These are phyloP conservation scores for Drosophila subobscura DNA, from an alignment of 1,140 invertebrate species.

Conservation along the genomic window DNA sequence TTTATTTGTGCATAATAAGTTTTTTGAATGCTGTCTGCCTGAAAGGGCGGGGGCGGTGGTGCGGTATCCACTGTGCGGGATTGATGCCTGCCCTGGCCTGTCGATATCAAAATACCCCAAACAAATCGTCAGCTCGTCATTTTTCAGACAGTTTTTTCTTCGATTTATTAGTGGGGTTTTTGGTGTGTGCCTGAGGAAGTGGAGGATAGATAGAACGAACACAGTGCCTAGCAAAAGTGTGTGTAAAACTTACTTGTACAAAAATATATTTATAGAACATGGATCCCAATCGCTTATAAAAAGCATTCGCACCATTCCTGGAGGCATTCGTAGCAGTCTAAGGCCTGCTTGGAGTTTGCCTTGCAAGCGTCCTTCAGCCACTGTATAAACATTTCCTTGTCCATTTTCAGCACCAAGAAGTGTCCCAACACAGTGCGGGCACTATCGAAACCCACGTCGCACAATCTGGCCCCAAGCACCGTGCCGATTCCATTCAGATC, in stretches of 20 bases:
- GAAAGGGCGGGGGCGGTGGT: conserved; percentile 5
- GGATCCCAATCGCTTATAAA: too few relatives aligned
- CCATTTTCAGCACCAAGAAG: conserved; percentile 4
- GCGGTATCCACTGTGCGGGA: conserved; percentile 29
- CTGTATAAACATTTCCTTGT: neutral
- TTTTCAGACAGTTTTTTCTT: conserved; percentile 74
- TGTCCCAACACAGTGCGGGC: neutral
- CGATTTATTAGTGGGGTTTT: conserved; percentile 60
- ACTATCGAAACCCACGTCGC: neutral
- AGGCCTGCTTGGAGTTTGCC: neutral
- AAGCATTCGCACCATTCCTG: neutral
- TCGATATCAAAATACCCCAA: conserved; percentile 77
- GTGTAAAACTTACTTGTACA: too few relatives aligned
- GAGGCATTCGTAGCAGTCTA: neutral
- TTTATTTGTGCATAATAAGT: conserved; percentile 82
- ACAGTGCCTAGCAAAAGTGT: conserved; percentile 12
- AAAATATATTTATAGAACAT: too few relatives aligned
- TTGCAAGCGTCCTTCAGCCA: neutral
- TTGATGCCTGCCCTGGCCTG: conserved; percentile 42
- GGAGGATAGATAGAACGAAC: conserved; percentile 9
- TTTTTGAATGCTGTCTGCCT: conserved; percentile 46
- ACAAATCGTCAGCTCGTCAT: conserved; percentile 81
- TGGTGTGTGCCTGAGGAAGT: conserved; percentile 20
- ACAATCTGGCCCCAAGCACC: neutral
- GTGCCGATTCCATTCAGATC: neutral